Percentiles rank a stretch among this genome's conserved stretches.
Evolutionary conservation across 2,797 vertebrate species (phyloP).

Genomic region (Sebastes ruberrimus): DNA sequence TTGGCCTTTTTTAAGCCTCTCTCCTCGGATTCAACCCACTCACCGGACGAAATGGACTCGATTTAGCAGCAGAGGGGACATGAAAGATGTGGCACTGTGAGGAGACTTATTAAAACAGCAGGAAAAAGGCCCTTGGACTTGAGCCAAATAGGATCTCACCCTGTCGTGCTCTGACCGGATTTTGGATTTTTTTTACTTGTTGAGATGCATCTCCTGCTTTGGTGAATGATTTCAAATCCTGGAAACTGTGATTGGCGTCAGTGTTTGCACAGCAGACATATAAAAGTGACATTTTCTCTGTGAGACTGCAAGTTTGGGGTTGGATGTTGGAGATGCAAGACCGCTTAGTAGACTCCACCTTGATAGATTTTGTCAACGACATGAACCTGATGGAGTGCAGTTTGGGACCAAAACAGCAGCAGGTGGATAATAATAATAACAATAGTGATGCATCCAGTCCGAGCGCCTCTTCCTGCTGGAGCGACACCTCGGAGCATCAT

Average conservation of each 20-base stretch:
- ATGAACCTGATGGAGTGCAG: slow-evolving; percentile 72
- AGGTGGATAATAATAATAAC: slow-evolving; percentile 7
- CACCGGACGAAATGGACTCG: slow-evolving; percentile 47
- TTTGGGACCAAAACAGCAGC: slow-evolving; percentile 51
- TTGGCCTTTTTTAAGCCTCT: slow-evolving; percentile 38
- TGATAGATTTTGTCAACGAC: slow-evolving; percentile 84
- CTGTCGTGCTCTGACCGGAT: slow-evolving; percentile 79
- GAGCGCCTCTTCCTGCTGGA: slow-evolving; percentile 60
- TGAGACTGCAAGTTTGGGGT: neutral
- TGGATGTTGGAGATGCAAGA: slow-evolving; percentile 77
- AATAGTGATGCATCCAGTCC: slow-evolving; percentile 12
- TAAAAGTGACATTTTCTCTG: slow-evolving; percentile 8
- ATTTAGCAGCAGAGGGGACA: slow-evolving; percentile 44
- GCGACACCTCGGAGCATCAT: slow-evolving; percentile 20
- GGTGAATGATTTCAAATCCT: slow-evolving; percentile 2
- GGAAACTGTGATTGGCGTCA: slow-evolving; percentile 11
- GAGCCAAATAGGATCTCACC: slow-evolving; percentile 89
- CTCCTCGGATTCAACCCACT: slow-evolving; percentile 41
- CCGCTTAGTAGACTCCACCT: slow-evolving; percentile 70
- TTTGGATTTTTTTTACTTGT: slow-evolving; percentile 57
- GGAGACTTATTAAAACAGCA: slow-evolving; percentile 83
- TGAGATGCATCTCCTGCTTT: slow-evolving; percentile 25
- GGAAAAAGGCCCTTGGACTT: slow-evolving; percentile 77
- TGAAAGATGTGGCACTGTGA: slow-evolving; percentile 70
- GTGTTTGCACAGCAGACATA: slow-evolving; percentile 1